Evolutionary conservation across 2,888 invertebrate genomes (phyloP).

Genomic region (Kuschelorhynchus macadamiae): DNA sequence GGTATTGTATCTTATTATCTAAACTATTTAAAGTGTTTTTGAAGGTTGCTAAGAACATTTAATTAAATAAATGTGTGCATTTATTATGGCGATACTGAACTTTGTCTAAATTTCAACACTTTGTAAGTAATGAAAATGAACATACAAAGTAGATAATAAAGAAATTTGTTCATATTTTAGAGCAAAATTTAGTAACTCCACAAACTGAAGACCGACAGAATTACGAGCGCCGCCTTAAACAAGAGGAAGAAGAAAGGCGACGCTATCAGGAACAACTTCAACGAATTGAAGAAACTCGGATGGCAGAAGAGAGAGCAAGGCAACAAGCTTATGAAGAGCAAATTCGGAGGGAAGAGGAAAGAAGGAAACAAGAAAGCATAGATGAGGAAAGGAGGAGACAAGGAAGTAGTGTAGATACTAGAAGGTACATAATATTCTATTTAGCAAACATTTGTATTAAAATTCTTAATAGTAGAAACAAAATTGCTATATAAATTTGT

Average conservation of each 20-base stretch:
- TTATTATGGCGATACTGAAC: too few species aligned
- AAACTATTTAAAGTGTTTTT: too few species aligned
- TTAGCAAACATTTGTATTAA: neutral
- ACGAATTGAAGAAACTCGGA: constrained; percentile 31
- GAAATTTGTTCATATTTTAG: constrained; percentile 7
- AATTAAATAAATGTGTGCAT: too few species aligned
- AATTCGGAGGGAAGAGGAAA: constrained; percentile 34
- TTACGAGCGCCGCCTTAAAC: constrained; percentile 22
- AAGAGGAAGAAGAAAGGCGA: constrained; percentile 37
- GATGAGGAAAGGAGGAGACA: constrained; percentile 33
- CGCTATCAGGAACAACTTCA: constrained; percentile 36
- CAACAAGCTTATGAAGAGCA: constrained; percentile 38
- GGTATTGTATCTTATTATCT: too few species aligned
- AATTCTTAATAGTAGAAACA: too few species aligned
- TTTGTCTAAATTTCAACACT: too few species aligned
- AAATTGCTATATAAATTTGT: too few species aligned
- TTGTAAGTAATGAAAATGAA: too few species aligned
- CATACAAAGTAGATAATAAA: too few species aligned
- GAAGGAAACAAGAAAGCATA: constrained; percentile 12
- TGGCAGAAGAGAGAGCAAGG: constrained; percentile 37
- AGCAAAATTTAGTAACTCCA: constrained; percentile 18
- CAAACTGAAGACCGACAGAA: constrained; percentile 28
- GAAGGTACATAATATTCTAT: constrained; percentile 19
- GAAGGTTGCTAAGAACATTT: too few species aligned
- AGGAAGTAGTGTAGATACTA: neutral